Evolutionary conservation across 1,140 invertebrate genomes (phyloP).

Genomic region (Procambarus clarkii): DNA sequence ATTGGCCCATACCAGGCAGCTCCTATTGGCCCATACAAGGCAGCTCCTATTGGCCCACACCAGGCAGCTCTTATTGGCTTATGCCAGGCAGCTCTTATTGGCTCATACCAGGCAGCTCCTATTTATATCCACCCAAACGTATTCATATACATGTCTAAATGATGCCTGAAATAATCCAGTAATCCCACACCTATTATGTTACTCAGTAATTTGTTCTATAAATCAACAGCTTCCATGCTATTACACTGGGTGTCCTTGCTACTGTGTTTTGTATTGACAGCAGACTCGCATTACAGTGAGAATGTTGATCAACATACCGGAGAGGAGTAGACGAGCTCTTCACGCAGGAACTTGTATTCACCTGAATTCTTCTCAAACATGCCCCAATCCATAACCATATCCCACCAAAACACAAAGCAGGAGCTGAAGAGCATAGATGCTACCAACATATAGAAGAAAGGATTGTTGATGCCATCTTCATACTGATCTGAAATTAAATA

Average conservation of each 20-base stretch:
- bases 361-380: constrained; percentile 91
- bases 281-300: background rate
- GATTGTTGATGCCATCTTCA: constrained; percentile 79
- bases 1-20: no score
- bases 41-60: no score
- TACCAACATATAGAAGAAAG: constrained; percentile 82
- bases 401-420: constrained; percentile 81
- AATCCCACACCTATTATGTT: no score
- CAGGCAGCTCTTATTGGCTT: no score
- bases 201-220: no score
- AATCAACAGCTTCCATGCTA: no score
- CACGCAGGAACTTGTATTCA: constrained; percentile 84
- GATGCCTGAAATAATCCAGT: no score
- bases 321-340: constrained; percentile 82
- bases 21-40: no score
- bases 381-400: constrained; percentile 99
- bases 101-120: no score
- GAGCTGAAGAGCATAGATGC: constrained; percentile 64
- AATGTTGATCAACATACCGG: constrained; percentile 65
- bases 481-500: constrained; percentile 78
- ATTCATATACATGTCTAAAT: no score
- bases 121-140: no score
- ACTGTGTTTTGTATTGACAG: constrained; percentile 76
- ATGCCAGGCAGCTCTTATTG: no score
- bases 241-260: background rate